Evolutionary conservation across 2,888 invertebrate genomes (phyloP).

Genomic region (Amblyteles armatorius): DNA sequence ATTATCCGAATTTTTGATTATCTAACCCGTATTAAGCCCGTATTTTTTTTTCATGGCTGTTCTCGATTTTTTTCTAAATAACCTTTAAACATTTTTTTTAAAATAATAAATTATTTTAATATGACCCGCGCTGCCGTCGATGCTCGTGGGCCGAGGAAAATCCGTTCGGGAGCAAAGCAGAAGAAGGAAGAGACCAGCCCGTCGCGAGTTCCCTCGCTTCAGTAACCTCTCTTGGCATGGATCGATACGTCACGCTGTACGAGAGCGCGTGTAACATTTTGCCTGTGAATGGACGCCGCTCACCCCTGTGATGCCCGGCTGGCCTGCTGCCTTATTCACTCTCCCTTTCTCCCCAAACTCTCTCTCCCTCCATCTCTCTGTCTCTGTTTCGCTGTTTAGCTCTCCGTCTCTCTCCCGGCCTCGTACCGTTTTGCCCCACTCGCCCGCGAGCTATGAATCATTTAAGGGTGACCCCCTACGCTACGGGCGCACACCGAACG

Average conservation of each 20-base stretch:
- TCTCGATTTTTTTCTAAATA: too few species aligned
- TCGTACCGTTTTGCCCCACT: constrained; percentile 21
- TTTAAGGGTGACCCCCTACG: constrained; percentile 74
- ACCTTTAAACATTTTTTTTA: too few species aligned
- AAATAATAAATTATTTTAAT: too few species aligned
- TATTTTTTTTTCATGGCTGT: too few species aligned
- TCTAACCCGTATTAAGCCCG: too few species aligned
- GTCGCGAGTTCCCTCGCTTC: constrained; percentile 23
- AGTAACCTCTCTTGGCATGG: constrained; percentile 60
- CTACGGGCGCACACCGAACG: constrained; percentile 32
- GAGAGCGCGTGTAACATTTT: constrained; percentile 68
- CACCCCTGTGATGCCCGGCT: constrained; percentile 61
- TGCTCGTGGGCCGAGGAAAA: constrained; percentile 29
- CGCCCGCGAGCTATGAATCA: constrained; percentile 74
- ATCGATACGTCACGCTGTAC: constrained; percentile 74
- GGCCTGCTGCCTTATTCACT: constrained; percentile 33
- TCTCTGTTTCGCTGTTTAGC: neutral
- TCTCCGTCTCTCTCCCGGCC: neutral
- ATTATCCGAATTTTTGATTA: too few species aligned
- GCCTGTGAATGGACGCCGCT: constrained; percentile 73
- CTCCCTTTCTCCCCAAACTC: constrained; percentile 3
- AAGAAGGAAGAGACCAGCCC: constrained; percentile 23
- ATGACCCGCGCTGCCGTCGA: too few species aligned
- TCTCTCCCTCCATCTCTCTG: neutral
- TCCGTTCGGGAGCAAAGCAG: constrained; percentile 34